Conservation (phyloP, 1,140 invertebrate species). For the Parapsyche elsis region DNA sequence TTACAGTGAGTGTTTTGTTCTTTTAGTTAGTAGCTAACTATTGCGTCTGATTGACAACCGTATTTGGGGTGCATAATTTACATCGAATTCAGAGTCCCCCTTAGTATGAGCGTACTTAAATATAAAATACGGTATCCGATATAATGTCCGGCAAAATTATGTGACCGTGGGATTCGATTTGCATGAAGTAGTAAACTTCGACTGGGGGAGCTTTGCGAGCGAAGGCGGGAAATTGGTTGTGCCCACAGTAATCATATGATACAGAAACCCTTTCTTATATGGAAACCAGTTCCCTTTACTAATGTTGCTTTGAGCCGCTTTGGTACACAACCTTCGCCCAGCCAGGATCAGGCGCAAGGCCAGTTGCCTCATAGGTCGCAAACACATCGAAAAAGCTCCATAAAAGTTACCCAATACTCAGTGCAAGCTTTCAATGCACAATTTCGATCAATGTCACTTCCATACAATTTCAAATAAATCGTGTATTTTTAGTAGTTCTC, state of each 20-base stretch:
- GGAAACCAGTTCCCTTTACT: slow-evolving; percentile 23
- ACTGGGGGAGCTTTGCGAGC: neutral
- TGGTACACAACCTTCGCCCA: neutral
- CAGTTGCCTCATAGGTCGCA: slow-evolving; percentile 11
- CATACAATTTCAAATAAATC: no score
- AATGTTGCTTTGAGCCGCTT: neutral
- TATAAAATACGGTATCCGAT: neutral
- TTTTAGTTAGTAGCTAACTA: no score
- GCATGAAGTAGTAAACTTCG: neutral
- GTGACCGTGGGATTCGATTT: neutral
- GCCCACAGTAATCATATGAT: neutral
- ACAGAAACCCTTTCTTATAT: slow-evolving; percentile 21
- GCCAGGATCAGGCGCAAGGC: neutral
- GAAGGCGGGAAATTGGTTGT: slow-evolving; percentile 21
- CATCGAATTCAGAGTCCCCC: no score
- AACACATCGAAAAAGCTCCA: no score
- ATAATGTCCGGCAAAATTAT: neutral
- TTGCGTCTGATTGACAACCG: no score
- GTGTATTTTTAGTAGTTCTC: no score
- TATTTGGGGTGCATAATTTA: no score
- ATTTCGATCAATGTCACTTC: no score
- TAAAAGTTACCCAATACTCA: no score
- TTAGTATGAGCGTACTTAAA: no score
- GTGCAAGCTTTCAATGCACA: no score
- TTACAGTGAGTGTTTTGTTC: no score